phyloP scores from a whole-genome alignment of 2,888 invertebrate genomes.

The Fragum fragum region DNA sequence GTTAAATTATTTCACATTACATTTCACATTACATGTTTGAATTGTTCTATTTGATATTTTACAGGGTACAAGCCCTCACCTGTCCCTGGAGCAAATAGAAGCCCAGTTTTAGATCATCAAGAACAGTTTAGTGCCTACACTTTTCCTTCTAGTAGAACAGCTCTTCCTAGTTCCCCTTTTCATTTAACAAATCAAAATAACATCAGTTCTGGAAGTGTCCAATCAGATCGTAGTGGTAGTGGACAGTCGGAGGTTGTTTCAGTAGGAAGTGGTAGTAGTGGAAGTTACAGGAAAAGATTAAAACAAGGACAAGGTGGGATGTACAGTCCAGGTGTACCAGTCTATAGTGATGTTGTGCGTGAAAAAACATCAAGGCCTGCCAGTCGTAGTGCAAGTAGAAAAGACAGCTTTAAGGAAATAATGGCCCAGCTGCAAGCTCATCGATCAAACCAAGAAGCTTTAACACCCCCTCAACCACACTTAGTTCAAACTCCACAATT shows the following conservation, averaged over 20 bases:
- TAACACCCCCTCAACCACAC: conserved; percentile 48
- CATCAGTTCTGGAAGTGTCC: conserved; percentile 63
- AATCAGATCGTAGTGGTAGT: conserved; percentile 66
- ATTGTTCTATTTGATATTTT: conserved; percentile 27
- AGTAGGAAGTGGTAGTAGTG: conserved; percentile 73
- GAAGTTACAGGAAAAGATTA: conserved; percentile 75
- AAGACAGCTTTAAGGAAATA: conserved; percentile 79
- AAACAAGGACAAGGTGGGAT: conserved; percentile 57
- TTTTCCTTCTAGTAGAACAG: conserved; percentile 57
- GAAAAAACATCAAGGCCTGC: conserved; percentile 67
- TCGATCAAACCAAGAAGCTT: conserved; percentile 27
- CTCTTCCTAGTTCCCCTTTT: conserved; percentile 38
- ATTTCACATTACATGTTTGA: too few relatives aligned
- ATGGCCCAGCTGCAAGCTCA: conserved; percentile 72
- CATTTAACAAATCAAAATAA: conserved; percentile 55
- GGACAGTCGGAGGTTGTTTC: conserved; percentile 68
- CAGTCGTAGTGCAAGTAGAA: conserved; percentile 75
- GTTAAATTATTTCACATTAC: too few relatives aligned
- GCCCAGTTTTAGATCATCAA: conserved; percentile 70
- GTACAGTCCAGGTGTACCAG: conserved; percentile 52
- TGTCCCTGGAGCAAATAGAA: conserved; percentile 70
- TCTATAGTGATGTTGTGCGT: conserved; percentile 46
- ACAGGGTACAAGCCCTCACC: conserved; percentile 73
- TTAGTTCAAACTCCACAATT: conserved; percentile 57
- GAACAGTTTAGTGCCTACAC: conserved; percentile 62